Evolutionary conservation across 2,888 invertebrate species (phyloP).

Genomic region (Philereme transversata): DNA sequence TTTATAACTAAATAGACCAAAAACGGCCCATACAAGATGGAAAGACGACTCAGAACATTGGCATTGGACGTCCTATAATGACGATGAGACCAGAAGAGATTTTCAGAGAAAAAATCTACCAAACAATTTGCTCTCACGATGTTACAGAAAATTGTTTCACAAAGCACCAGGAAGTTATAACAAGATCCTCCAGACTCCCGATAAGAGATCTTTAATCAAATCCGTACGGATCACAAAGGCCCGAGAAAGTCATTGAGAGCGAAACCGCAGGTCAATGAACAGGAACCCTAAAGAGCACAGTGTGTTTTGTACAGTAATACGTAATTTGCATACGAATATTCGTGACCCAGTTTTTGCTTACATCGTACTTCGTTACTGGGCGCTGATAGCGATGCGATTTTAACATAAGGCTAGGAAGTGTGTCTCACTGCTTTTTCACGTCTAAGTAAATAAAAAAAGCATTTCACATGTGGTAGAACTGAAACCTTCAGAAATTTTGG

Average conservation of each 20-base stretch:
- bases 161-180: constrained; percentile 31
- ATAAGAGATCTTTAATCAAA: constrained; percentile 35
- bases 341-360: constrained; percentile 11
- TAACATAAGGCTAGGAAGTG: too few species aligned
- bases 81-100: too few species aligned
- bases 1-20: too few species aligned
- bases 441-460: too few species aligned
- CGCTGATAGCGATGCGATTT: background rate
- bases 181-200: constrained; percentile 26
- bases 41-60: too few species aligned
- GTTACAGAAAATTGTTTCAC: constrained; percentile 31
- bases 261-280: constrained; percentile 46
- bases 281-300: constrained; percentile 36
- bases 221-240: constrained; percentile 30
- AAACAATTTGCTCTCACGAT: constrained; percentile 4
- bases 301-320: constrained; percentile 16
- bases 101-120: background rate
- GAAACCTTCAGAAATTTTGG: too few species aligned
- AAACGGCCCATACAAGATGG: too few species aligned
- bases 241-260: constrained; percentile 37
- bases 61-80: too few species aligned
- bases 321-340: constrained; percentile 16
- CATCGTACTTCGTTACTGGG: background rate
- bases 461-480: too few species aligned
- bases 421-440: too few species aligned